These are phyloP conservation scores for Scytalopus superciliaris DNA, from an alignment of 2,113 vertebrate species.

Conservation along the genomic window DNA sequence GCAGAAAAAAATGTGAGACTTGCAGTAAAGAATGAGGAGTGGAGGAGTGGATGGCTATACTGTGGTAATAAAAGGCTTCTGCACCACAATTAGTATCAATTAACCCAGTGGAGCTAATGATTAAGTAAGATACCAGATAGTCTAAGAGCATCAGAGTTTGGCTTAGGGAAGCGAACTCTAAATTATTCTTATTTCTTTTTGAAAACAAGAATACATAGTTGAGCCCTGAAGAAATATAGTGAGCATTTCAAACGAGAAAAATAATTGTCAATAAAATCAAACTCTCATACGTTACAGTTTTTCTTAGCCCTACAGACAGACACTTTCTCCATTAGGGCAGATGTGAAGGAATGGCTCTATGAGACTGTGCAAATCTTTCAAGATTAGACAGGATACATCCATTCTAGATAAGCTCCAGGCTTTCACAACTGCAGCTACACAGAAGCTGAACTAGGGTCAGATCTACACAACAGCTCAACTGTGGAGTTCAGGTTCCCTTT, in stretches of 20 bases:
- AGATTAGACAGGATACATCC: not conserved
- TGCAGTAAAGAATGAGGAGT: not conserved
- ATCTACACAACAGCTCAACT: not conserved
- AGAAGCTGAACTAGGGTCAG: not conserved
- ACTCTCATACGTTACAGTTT: not conserved
- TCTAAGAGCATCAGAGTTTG: not conserved
- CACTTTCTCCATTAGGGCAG: not conserved
- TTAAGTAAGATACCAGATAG: not conserved
- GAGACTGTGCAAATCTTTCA: not conserved
- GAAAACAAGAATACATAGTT: not conserved
- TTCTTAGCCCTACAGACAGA: not conserved
- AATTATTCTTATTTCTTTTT: not conserved
- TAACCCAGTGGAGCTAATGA: not conserved
- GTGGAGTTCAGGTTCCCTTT: not conserved
- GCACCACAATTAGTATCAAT: not conserved
- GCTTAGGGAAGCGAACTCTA: not conserved
- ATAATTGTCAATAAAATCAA: not conserved
- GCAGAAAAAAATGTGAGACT: not conserved
- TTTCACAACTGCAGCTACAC: not conserved
- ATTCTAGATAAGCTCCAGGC: not conserved
- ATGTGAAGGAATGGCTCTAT: not conserved
- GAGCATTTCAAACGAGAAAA: not conserved
- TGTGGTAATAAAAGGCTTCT: not conserved
- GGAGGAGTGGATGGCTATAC: not conserved
- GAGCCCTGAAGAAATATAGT: not conserved